These are phyloP conservation scores for Thalassophryne amazonica DNA, from an alignment of 2,797 vertebrate species.

Conservation along the genomic window DNA sequence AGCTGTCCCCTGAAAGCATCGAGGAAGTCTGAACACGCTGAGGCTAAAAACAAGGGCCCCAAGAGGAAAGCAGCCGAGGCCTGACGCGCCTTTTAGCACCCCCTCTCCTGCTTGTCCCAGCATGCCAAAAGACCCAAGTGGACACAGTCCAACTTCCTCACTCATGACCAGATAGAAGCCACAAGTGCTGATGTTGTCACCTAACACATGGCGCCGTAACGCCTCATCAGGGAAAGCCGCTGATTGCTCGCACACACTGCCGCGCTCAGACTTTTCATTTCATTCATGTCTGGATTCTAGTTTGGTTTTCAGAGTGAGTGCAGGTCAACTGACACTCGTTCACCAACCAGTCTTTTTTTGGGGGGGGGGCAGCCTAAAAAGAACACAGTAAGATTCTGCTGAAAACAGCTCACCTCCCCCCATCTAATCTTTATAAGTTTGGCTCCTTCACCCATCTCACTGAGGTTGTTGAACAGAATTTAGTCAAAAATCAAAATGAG, in stretches of 20 bases:
- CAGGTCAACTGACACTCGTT: conserved; percentile 3
- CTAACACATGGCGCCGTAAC: conserved; percentile 65
- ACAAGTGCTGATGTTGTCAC: conserved; percentile 19
- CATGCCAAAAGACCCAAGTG: conserved; percentile 34
- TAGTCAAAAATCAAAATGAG: conserved; percentile 75
- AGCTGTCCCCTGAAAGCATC: conserved; percentile 51
- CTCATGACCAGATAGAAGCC: not conserved
- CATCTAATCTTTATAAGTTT: no score
- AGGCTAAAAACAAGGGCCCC: conserved; percentile 57
- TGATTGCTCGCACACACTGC: conserved; percentile 72
- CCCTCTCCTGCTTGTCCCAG: no score
- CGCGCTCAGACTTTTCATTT: conserved; percentile 27
- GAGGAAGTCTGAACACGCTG: conserved; percentile 43
- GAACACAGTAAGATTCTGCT: not conserved
- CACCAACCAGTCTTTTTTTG: conserved; percentile 15
- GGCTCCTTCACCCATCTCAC: conserved; percentile 1
- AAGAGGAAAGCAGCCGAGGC: conserved; percentile 75
- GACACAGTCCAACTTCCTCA: conserved; percentile 6
- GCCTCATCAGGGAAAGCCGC: conserved; percentile 70
- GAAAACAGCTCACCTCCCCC: not conserved
- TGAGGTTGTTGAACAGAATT: conserved; percentile 56
- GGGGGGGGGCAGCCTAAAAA: no score
- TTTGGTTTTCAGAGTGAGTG: conserved; percentile 60
- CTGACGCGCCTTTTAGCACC: conserved; percentile 63
- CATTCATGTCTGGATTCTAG: conserved; percentile 17